Evolutionary conservation across 1,140 invertebrate species (phyloP), one percentile per base, ranked within the genome.

Genomic region (Eumeta japonica): DNA sequence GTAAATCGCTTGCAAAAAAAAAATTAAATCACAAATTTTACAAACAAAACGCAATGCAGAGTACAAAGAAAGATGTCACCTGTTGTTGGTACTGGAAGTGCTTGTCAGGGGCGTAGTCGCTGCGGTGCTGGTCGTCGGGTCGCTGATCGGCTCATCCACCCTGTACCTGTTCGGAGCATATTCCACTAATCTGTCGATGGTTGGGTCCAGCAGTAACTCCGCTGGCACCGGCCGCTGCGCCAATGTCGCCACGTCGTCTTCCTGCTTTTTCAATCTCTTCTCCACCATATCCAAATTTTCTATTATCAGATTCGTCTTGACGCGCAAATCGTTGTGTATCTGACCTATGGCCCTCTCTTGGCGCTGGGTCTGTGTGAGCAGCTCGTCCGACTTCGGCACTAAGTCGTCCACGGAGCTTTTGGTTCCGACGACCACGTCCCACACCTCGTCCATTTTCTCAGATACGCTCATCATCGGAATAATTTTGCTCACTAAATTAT

Each of bases 381-480:
- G 73, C 45, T 89, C 87, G 50, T 92, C 89, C 0, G 89, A 90
- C 70, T 91, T 92, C 1, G 89, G 88, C 12, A 91, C 79, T 28
- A 92, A 74, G 55, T 89, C 82, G 58, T 92, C 88, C 3, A 91
- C 87, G 0, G 88, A 88, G 47, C 83, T 89, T 59, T 92, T 92
- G 1, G 88, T 91, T 2, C 88, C 88, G 3, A 91, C 87, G 12
- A 92, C 86, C 10, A 91, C 87, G 52, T 89, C 85, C 88, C 89
- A 92, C 3, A 92, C 87, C 72, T 92, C 86, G 48, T 92, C 88
- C 87, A 92, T 91, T 66, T 92, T 91, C 55, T 89, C 87, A 0
- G 87, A 88, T 1, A 91, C 88, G n/a, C 82, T 85, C 29, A 89
- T 81, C 64, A 91, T 88, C 0, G 89, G 88, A 41, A 84, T 81